Conservation (phyloP, 2,113 vertebrate genomes). For the Physeter macrocephalus region DNA sequence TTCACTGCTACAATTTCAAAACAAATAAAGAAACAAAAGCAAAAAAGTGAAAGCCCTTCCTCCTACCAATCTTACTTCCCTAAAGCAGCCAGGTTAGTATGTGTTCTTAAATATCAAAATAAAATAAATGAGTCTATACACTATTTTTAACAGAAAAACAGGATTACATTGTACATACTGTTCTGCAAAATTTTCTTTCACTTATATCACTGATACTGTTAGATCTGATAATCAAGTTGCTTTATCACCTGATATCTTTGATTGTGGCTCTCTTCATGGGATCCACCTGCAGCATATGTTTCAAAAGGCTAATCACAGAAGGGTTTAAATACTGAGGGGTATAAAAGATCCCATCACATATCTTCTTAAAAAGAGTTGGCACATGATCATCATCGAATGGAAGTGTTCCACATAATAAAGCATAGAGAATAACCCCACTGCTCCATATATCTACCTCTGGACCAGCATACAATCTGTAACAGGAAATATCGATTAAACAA, state of each 20-base stretch:
- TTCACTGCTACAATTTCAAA: background rate
- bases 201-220: background rate
- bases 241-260: slow-evolving; percentile 93
- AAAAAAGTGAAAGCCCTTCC: background rate
- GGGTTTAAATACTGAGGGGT: slow-evolving; percentile 97
- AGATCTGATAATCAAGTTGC: background rate
- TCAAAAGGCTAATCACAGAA: slow-evolving; percentile 91
- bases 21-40: background rate
- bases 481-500: slow-evolving; percentile 45
- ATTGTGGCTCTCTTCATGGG: slow-evolving; percentile 99
- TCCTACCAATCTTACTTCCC: background rate
- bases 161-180: background rate
- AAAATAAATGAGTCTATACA: background rate
- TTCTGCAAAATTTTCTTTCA: background rate
- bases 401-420: slow-evolving; percentile 94
- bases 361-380: slow-evolving; percentile 99
- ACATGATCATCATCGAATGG: slow-evolving; percentile 99
- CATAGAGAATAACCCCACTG: slow-evolving; percentile 98
- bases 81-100: background rate
- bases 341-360: slow-evolving; percentile 99
- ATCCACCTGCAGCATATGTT: slow-evolving; percentile 98
- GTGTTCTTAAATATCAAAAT: background rate
- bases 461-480: slow-evolving; percentile 92
- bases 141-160: background rate
- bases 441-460: slow-evolving; percentile 99